Percentiles rank a stretch among this genome's conserved stretches.
These are phyloP conservation scores for Xestoiulus laeticollis DNA, from an alignment of 2,888 invertebrate species.

Conservation along the genomic window DNA sequence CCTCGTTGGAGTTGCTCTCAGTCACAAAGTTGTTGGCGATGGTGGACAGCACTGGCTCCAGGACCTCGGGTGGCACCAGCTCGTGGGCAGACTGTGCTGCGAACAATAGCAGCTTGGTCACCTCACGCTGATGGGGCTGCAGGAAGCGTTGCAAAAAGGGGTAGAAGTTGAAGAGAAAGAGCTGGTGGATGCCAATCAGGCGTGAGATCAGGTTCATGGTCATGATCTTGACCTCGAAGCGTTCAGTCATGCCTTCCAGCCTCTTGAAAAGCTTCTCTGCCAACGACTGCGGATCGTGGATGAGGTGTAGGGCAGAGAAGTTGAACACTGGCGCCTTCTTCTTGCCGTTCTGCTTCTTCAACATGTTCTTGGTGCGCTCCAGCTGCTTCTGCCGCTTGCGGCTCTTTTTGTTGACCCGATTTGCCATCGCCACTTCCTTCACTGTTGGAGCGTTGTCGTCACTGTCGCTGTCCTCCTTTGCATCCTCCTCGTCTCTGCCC, in stretches of 20 bases:
- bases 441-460: slow-evolving; percentile 65
- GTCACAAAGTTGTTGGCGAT: slow-evolving; percentile 98
- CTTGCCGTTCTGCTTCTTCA: slow-evolving; percentile 72
- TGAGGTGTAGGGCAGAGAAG: slow-evolving; percentile 92
- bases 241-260: slow-evolving; percentile 84
- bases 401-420: slow-evolving; percentile 94
- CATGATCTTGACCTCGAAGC: slow-evolving; percentile 95
- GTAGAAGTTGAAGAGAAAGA: slow-evolving; percentile 94
- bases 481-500: slow-evolving; percentile 79
- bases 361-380: slow-evolving; percentile 83
- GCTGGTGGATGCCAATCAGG: slow-evolving; percentile 92
- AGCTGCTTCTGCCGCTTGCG: slow-evolving; percentile 92
- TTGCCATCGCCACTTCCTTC: slow-evolving; percentile 87
- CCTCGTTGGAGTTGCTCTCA: slow-evolving; percentile 95
- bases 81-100: slow-evolving; percentile 97
- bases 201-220: slow-evolving; percentile 93
- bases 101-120: slow-evolving; percentile 91
- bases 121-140: slow-evolving; percentile 96
- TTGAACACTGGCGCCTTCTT: slow-evolving; percentile 81
- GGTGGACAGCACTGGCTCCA: slow-evolving; percentile 89
- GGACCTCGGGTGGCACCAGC: slow-evolving; percentile 89
- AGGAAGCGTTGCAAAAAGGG: slow-evolving; percentile 87
- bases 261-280: slow-evolving; percentile 91
- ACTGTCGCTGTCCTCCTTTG: slow-evolving; percentile 78
- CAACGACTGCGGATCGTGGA: slow-evolving; percentile 95